Evolutionary conservation across 2,113 vertebrate genomes (phyloP), one percentile per base, ranked within the genome.

Genomic region (Lates calcarifer): DNA sequence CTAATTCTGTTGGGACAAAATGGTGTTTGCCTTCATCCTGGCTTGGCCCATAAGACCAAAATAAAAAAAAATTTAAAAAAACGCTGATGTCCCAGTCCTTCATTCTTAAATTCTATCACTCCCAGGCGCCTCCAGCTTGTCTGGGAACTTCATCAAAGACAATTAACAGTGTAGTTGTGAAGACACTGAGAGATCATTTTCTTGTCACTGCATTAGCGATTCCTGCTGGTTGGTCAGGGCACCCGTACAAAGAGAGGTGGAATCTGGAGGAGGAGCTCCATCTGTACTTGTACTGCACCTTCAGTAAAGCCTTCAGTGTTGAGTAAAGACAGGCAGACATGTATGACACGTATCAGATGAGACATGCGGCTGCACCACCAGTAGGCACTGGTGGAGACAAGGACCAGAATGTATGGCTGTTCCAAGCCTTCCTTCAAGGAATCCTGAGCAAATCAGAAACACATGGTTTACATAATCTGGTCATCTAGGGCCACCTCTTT

Each of bases 1-100:
- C 71, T 20, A 41, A 78, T 67, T 85, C 89, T 84, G 55, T 2
- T 57, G 91, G 87, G 92, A 92, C 64, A 70, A 77, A 75, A 83
- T 66, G 77, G 60, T 82, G 66, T 90, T 92, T 86, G 79, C 71
- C 41, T 81, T 82, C 75, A 35, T 82, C 74, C 43, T 22, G 58
- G 17, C 53, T 88, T 4, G 9, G 81, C 63, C 75, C 78, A 53
- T 24, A 87, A 72, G 69, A 85, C 43, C 64, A 63, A 64, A 75
- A 28, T 39, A 41, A 58, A n/a, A 78, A 75, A 28, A 47, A 41
- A 58, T 74, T 31, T 6, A 84, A 14, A n/a, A 14, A n/a, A 73
- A 64, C 31, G 29, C 49, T 62, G 15, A 26, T 56, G 74, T 78
- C 47, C 68, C 33, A 49, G 83, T 68, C 67, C 77, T 83, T 84